Percentiles rank a stretch among this genome's conserved stretches.
phyloP scores from a whole-genome alignment of 2,888 invertebrate species.

The Erpobdella octoculata region DNA sequence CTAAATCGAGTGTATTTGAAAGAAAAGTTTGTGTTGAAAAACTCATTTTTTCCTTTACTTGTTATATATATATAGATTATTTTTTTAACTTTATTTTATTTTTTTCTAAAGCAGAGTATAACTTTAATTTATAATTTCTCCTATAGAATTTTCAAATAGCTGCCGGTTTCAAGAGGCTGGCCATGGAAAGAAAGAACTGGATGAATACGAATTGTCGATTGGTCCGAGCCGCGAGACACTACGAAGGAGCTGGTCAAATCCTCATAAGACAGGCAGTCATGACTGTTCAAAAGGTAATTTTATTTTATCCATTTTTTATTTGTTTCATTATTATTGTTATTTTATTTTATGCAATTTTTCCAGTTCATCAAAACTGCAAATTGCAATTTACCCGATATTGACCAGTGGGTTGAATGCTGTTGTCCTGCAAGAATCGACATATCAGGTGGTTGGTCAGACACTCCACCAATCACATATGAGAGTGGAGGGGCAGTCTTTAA shows the following conservation, averaged over 20 bases:
- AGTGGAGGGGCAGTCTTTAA: constrained; percentile 55
- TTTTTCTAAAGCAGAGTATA: too few relatives aligned
- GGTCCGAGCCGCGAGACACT: constrained; percentile 56
- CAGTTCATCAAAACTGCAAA: constrained; percentile 47
- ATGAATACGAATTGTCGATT: constrained; percentile 49
- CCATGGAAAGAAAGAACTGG: constrained; percentile 50
- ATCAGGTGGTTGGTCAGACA: constrained; percentile 59
- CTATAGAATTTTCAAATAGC: too few relatives aligned
- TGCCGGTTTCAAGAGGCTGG: constrained; percentile 47
- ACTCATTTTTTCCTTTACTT: too few relatives aligned
- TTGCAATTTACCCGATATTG: constrained; percentile 40
- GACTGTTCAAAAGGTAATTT: constrained; percentile 47
- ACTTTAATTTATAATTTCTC: too few relatives aligned
- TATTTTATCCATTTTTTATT: constrained; percentile 6
- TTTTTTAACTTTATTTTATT: too few relatives aligned
- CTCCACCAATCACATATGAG: constrained; percentile 58
- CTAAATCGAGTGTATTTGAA: too few relatives aligned
- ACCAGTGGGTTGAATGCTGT: constrained; percentile 51
- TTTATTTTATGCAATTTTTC: constrained; percentile 47
- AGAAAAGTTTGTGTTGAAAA: too few relatives aligned
- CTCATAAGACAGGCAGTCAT: constrained; percentile 53
- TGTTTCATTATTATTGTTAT: background rate
- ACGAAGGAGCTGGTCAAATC: constrained; percentile 56
- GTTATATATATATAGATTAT: too few relatives aligned
- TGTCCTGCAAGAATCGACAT: constrained; percentile 56